Conservation (phyloP, 1,140 invertebrate species). For the Sycophaga agraensis region DNA sequence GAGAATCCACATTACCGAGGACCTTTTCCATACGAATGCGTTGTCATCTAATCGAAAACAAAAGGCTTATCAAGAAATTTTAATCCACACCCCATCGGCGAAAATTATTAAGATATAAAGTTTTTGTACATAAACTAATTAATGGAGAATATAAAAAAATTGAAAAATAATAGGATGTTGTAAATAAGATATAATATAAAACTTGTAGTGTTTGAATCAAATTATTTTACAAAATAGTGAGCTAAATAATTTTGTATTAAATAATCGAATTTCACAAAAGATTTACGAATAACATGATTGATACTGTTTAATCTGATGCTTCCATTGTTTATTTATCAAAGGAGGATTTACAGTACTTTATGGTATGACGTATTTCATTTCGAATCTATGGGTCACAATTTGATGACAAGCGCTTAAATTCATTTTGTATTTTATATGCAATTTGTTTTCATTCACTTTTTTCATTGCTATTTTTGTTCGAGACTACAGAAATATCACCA, state of each 20-base stretch:
- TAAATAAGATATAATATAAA: conserved; percentile 3
- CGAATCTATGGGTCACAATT: conserved; percentile 36
- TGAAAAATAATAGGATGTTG: conserved; percentile 9
- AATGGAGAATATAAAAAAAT: conserved; percentile 15
- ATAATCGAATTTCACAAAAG: neutral
- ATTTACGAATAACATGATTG: neutral
- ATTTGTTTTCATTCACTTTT: conserved; percentile 21
- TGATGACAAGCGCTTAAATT: conserved; percentile 36
- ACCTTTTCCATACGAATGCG: conserved; percentile 68
- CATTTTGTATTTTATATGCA: conserved; percentile 31
- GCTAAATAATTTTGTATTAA: conserved; percentile 6
- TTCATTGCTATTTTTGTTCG: conserved; percentile 13
- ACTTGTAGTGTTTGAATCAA: conserved; percentile 7
- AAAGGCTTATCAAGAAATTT: neutral
- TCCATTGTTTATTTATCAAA: conserved; percentile 56
- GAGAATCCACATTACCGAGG: conserved; percentile 49
- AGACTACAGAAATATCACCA: conserved; percentile 20
- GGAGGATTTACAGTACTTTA: conserved; percentile 51
- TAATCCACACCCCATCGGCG: conserved; percentile 2
- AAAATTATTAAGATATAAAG: conserved; percentile 10
- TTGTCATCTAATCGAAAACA: conserved; percentile 60
- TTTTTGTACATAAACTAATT: conserved; percentile 42
- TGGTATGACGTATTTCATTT: conserved; percentile 42
- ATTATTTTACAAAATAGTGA: conserved; percentile 11
- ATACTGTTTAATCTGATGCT: conserved; percentile 38